Conservation (phyloP, 2,113 vertebrate species). For the Miniopterus natalensis region DNA sequence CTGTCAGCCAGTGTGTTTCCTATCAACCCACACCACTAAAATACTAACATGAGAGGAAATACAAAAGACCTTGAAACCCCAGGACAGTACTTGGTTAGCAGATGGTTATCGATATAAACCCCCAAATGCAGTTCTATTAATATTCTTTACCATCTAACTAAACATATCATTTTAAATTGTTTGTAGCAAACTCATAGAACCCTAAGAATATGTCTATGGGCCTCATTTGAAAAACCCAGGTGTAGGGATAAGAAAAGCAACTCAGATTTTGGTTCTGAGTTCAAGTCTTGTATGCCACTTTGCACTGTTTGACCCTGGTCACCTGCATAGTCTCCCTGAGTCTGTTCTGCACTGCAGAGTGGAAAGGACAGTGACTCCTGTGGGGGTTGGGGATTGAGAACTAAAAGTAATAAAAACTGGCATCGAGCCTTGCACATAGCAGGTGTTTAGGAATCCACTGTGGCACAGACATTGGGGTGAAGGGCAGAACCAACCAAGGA, state of each 20-base stretch:
- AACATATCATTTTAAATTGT: not conserved
- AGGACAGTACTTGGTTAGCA: not conserved
- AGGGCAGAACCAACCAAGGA: not conserved
- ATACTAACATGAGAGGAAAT: not conserved
- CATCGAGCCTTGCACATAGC: fast-evolving
- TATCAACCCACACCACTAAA: not conserved
- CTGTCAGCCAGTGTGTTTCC: not conserved
- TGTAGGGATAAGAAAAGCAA: not conserved
- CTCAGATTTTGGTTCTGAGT: not conserved
- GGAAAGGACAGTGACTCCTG: not conserved
- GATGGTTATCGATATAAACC: not conserved
- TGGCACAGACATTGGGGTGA: not conserved
- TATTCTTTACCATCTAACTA: not conserved
- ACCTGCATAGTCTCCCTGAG: not conserved
- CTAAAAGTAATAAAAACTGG: not conserved
- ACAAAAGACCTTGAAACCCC: not conserved
- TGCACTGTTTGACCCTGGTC: not conserved
- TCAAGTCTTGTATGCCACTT: not conserved
- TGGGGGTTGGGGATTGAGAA: not conserved
- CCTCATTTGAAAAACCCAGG: not conserved
- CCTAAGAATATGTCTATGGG: not conserved
- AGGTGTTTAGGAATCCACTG: not conserved
- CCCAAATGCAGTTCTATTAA: not conserved
- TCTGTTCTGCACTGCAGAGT: not conserved
- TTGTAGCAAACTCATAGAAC: not conserved